Base-by-base conservation (phyloP, 2,797 vertebrate species). In the Sciaenops ocellatus region DNA sequence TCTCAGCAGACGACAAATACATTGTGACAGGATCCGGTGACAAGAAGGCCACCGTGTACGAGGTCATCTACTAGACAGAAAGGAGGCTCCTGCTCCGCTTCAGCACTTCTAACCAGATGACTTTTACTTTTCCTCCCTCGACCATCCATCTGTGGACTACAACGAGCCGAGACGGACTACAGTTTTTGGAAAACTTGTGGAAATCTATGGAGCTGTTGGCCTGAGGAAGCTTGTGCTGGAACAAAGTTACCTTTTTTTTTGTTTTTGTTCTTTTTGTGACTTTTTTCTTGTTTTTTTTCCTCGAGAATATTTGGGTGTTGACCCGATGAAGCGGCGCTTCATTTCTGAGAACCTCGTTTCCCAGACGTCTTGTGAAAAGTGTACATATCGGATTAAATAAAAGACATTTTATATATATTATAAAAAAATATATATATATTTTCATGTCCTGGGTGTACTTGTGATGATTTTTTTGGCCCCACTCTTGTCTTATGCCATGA, bases 381-480 rank as follows among this genome's bases (percentile, higher is more conserved):
- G 97, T 98, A 98, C 95, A 98, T 98, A 98, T 84, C 41, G 94
- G 95, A 96, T 95, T 95, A 95, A 93, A 95, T 95, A 94, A 89
- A 93, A 95, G 89, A 95, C 92, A 83, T 95, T 95, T 94, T 96
- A 94, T 96, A 95, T 94, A 95, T 94, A 94, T 93, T 90, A 92
- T 94, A 87, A 88, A 87, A 88, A 87, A 90, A 93, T 94, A 92
- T 93, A 94, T 93, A 94, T 94, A 94, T 94, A 96, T 96, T 96
- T 96, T 95, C 94, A 93, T 93, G 95, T 95, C 94, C 94, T 89
- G 95, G 95, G 92, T 95, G 93, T 94, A 93, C 95, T 96, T 94
- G 95, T 95, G 95, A 92, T 94, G 93, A 93, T 85, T 92, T 88
- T 89, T 69, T 71, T 63, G 42, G 94, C 94, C 95, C 96, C 94